These are phyloP conservation scores for Vanessa cardui DNA, from an alignment of 2,888 invertebrate species.

Conservation along the genomic window DNA sequence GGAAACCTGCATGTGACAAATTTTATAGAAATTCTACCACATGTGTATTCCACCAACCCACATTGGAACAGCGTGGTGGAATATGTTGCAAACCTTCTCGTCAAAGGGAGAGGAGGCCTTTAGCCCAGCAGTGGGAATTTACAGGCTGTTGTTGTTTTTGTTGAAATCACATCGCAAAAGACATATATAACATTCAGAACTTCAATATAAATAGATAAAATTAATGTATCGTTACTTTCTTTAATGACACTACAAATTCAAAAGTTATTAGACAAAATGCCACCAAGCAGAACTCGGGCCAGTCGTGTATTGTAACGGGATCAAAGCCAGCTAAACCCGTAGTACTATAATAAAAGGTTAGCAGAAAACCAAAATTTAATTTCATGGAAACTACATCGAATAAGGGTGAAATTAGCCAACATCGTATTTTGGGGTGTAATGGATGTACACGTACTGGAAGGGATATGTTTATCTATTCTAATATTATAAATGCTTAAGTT, in stretches of 20 bases:
- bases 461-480: background rate
- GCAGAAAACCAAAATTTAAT: slow-evolving; percentile 49
- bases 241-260: background rate
- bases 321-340: slow-evolving; percentile 35
- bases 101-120: no score
- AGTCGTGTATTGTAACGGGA: slow-evolving; percentile 14
- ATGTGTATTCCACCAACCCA: no score
- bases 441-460: slow-evolving; percentile 28
- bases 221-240: no score
- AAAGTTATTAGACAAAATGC: background rate
- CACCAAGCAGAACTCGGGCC: background rate
- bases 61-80: no score
- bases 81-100: no score
- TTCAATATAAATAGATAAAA: background rate
- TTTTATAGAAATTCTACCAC: no score
- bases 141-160: no score
- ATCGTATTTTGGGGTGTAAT: slow-evolving; percentile 40
- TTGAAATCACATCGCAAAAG: no score
- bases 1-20: no score
- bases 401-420: slow-evolving; percentile 47
- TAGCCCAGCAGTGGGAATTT: no score
- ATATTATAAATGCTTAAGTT: no score
- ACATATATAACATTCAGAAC: background rate
- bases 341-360: slow-evolving; percentile 43
- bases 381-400: slow-evolving; percentile 48